Conservation (phyloP, 2,797 vertebrate genomes). For the Tokudaia muenninki region DNA sequence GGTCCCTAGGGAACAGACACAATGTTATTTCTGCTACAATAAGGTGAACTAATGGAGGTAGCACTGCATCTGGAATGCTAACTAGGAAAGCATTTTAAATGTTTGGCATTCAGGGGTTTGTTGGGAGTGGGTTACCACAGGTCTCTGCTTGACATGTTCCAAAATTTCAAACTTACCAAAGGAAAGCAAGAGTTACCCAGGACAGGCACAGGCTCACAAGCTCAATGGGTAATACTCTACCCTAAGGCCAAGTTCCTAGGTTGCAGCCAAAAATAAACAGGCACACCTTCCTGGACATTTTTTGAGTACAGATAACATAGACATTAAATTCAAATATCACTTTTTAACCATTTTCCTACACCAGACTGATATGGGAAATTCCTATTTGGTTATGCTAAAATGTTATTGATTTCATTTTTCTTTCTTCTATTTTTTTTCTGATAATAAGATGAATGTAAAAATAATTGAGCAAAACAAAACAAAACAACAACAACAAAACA, state of each 20-base stretch:
- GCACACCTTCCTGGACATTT: background rate
- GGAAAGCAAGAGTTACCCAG: background rate
- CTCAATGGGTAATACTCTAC: background rate
- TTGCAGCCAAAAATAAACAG: background rate
- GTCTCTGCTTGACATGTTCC: background rate
- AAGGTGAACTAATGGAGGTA: background rate
- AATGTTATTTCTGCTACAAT: background rate
- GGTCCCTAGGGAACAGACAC: background rate
- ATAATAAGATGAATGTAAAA: background rate
- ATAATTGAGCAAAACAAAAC: background rate
- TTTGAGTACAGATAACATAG: background rate
- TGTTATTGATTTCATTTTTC: constrained; percentile 43
- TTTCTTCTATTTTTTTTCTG: constrained; percentile 19
- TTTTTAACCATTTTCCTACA: background rate
- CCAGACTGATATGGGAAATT: background rate
- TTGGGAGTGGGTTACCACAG: background rate
- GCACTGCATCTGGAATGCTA: background rate
- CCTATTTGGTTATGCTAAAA: constrained; percentile 51
- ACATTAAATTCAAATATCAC: background rate
- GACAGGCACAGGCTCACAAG: background rate
- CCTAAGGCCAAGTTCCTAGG: constrained; percentile 13
- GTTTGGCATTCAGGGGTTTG: background rate
- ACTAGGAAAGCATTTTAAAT: background rate
- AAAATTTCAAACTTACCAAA: background rate
- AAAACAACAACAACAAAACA: background rate